phyloP scores from a whole-genome alignment of 2,113 vertebrate genomes.

The Acanthochromis polyacanthus region DNA sequence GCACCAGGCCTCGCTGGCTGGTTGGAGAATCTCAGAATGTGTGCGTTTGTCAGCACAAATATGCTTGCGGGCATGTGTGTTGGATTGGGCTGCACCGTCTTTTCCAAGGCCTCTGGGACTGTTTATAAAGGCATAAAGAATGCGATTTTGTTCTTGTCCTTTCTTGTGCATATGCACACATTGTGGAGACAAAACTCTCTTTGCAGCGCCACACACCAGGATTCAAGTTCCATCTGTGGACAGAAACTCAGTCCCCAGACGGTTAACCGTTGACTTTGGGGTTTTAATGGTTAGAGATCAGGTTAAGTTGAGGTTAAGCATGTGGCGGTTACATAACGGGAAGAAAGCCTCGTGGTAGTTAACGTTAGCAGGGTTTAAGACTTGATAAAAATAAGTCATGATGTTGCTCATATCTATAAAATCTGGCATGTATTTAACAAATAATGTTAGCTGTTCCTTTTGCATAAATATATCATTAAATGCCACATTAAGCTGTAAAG shows the following conservation, averaged over 20 bases:
- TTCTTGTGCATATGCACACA: constrained; percentile 7
- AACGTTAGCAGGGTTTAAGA: too few species aligned
- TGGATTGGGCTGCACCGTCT: constrained; percentile 53
- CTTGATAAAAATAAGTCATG: too few species aligned
- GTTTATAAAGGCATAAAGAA: constrained; percentile 69
- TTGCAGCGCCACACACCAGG: neutral
- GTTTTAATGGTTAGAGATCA: neutral
- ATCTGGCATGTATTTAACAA: too few species aligned
- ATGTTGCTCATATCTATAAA: too few species aligned
- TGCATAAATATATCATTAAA: too few species aligned
- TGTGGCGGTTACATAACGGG: too few species aligned
- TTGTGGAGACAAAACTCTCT: neutral
- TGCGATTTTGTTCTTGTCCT: constrained; percentile 42
- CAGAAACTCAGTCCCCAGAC: neutral
- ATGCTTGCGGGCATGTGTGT: constrained; percentile 62
- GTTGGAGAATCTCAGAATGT: constrained; percentile 26
- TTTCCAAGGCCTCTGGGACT: constrained; percentile 66
- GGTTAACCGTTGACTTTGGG: neutral
- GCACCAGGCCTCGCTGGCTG: constrained; percentile 43
- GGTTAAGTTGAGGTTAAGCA: too few species aligned
- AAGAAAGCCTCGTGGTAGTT: too few species aligned
- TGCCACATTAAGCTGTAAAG: too few species aligned
- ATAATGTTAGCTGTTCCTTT: too few species aligned
- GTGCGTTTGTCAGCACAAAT: constrained; percentile 24
- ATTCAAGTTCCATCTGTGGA: constrained; percentile 11